phyloP scores from a whole-genome alignment of 2,113 vertebrate species.

The Amphiprion percula region DNA sequence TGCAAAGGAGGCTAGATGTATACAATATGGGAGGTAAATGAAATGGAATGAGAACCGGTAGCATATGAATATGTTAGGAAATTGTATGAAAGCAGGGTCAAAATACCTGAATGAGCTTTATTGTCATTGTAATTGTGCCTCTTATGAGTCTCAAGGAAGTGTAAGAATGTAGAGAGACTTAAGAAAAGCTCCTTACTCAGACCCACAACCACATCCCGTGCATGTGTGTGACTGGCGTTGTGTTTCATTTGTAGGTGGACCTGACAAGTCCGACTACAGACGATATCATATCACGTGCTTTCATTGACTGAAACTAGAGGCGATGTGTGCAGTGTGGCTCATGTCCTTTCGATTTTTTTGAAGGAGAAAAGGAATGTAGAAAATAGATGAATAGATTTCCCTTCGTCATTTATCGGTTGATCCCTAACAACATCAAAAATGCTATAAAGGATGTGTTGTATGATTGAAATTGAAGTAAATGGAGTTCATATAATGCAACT shows the following conservation, averaged over 20 bases:
- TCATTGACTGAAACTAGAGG: constrained; percentile 72
- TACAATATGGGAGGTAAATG: too few species aligned
- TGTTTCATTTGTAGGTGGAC: constrained; percentile 34
- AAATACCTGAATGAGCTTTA: neutral
- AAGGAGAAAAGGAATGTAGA: constrained; percentile 45
- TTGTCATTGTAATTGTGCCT: neutral
- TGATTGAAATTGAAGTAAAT: constrained; percentile 3
- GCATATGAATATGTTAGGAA: too few species aligned
- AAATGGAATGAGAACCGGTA: too few species aligned
- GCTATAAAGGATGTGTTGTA: neutral
- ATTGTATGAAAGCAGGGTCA: too few species aligned
- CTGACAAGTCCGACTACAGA: constrained; percentile 36
- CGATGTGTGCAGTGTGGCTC: constrained; percentile 11
- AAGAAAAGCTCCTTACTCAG: constrained; percentile 9
- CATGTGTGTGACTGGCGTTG: constrained; percentile 4
- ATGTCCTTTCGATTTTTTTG: constrained; percentile 62
- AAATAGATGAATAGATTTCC: constrained; percentile 41
- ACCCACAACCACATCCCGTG: constrained; percentile 13
- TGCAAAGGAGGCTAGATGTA: too few species aligned
- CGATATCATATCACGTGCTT: constrained; percentile 52
- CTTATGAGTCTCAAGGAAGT: neutral
- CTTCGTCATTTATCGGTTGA: constrained; percentile 6
- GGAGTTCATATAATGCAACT: neutral
- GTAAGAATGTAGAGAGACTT: neutral
- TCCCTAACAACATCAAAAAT: constrained; percentile 3